A percentile compares a stretch with the other conserved stretches of the same genome.
phyloP scores from a whole-genome alignment of 2,113 vertebrate species.

The Actenoides lindsayi region DNA sequence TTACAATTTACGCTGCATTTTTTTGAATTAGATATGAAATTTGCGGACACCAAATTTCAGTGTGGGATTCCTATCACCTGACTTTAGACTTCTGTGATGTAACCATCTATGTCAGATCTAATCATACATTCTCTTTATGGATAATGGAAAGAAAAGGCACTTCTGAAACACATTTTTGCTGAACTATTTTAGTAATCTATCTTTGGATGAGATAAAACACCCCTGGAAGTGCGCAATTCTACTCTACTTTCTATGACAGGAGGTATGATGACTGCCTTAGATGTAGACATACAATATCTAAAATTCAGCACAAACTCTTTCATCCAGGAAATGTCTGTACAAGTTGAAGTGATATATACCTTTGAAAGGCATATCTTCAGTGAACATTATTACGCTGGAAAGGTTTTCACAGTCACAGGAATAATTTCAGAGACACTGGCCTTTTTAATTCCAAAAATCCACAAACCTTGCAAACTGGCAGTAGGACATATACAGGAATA shows the following conservation, averaged over 20 bases:
- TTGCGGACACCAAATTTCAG: background rate
- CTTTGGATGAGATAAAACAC: background rate
- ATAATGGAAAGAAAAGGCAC: background rate
- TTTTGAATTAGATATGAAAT: background rate
- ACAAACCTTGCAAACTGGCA: background rate
- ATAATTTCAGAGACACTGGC: background rate
- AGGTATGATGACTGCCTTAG: background rate
- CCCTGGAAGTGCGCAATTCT: background rate
- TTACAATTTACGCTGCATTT: background rate
- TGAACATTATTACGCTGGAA: background rate
- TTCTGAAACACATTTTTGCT: background rate
- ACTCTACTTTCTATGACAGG: background rate
- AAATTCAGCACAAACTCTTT: background rate
- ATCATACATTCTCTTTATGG: background rate
- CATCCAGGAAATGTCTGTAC: background rate
- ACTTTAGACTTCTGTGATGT: background rate
- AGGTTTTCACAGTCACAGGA: background rate
- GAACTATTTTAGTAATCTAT: background rate
- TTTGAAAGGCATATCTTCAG: no score
- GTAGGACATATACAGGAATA: background rate
- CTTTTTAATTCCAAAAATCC: background rate
- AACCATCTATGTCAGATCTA: constrained; percentile 12
- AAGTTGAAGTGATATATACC: background rate
- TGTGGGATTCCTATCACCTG: background rate
- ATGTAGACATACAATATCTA: background rate